phyloP scores from a whole-genome alignment of 2,113 vertebrate genomes.

The Chauna torquata region DNA sequence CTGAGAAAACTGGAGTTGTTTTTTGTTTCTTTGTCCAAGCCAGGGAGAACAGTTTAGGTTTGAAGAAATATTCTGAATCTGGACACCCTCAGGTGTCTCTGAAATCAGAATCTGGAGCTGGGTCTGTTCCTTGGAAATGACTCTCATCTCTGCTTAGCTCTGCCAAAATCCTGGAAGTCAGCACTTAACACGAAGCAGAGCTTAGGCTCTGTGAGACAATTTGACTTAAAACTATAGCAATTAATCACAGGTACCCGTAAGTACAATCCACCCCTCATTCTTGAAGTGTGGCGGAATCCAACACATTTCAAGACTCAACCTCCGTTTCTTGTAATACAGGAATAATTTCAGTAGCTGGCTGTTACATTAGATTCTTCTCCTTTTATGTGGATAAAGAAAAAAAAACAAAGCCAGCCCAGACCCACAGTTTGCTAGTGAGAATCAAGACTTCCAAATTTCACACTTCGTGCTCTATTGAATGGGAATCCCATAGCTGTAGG shows the following conservation, averaged over 20 bases:
- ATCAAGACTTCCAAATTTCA: background rate
- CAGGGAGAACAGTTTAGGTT: background rate
- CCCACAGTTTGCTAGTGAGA: background rate
- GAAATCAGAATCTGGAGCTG: background rate
- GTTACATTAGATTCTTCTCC: background rate
- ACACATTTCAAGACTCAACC: background rate
- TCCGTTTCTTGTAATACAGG: background rate
- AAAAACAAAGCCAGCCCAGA: background rate
- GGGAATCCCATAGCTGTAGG: background rate
- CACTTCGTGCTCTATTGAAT: background rate
- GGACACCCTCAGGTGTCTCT: background rate
- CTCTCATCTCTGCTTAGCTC: background rate
- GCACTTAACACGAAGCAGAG: background rate
- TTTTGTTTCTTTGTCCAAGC: background rate
- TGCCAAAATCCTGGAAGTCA: background rate
- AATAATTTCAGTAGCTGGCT: background rate
- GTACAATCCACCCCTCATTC: background rate
- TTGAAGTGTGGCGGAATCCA: background rate
- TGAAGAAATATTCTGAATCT: background rate
- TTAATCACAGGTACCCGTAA: background rate
- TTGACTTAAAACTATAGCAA: background rate
- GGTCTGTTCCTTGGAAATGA: background rate
- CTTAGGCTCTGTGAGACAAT: background rate
- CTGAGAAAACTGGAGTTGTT: background rate
- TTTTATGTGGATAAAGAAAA: background rate